These are phyloP conservation scores for Caenorhabditis becei DNA, from an alignment of 2,888 invertebrate species.

Conservation along the genomic window DNA sequence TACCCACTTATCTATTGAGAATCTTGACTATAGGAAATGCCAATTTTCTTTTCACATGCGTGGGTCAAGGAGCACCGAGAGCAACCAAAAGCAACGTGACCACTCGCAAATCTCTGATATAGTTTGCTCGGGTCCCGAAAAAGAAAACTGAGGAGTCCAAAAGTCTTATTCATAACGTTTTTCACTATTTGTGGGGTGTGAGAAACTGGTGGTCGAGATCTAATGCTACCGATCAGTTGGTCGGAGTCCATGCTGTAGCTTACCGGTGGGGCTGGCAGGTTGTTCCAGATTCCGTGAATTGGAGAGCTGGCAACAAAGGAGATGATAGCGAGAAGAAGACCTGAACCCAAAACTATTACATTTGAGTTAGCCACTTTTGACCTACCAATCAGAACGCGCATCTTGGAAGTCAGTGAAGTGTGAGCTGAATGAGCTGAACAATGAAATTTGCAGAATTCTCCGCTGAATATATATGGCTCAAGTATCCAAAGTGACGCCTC, in stretches of 20 bases:
- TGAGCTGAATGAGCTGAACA: conserved; percentile 30
- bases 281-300: conserved; percentile 68
- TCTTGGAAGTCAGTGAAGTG: conserved; percentile 10
- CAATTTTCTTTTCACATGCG: conserved; percentile 5
- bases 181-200: not conserved
- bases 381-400: conserved; percentile 49
- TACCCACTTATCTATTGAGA: conserved; percentile 26
- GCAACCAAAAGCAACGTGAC: not conserved
- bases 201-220: not conserved
- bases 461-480: conserved; percentile 44
- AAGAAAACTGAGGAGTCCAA: not conserved
- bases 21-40: conserved; percentile 28
- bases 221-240: not conserved
- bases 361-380: too few species aligned
- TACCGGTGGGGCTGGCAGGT: conserved; percentile 63
- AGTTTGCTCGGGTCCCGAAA: not conserved
- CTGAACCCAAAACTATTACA: conserved; percentile 34
- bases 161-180: not conserved
- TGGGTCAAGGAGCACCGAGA: not conserved
- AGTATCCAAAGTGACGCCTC: conserved; percentile 39
- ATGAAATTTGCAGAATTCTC: conserved; percentile 23
- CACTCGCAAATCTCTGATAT: not conserved
- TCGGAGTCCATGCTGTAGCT: not conserved
- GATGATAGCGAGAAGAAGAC: conserved; percentile 42
- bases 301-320: conserved; percentile 56